Evolutionary conservation across 2,888 invertebrate species (phyloP).

Genomic region (Acanthopleura granulata): DNA sequence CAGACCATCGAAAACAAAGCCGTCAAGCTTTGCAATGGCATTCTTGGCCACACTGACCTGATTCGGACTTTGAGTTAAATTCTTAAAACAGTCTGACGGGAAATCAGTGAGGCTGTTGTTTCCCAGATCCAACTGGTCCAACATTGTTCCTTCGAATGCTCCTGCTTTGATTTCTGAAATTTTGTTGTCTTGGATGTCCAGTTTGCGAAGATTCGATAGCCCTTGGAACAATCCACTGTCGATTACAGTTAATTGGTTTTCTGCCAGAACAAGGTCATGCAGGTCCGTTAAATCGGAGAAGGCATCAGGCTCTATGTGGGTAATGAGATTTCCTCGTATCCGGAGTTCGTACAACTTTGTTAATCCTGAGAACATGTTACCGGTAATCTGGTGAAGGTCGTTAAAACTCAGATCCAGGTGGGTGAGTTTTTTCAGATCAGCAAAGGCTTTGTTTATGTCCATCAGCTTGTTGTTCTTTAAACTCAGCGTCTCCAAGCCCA

Average conservation of each 20-base stretch:
- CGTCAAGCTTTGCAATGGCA: background rate
- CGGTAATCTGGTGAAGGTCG: background rate
- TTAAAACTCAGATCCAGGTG: background rate
- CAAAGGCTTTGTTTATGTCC: constrained; percentile 21
- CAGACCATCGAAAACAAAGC: constrained; percentile 27
- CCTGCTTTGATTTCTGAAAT: constrained; percentile 31
- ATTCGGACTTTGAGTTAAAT: background rate
- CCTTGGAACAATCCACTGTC: constrained; percentile 3
- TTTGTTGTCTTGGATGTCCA: constrained; percentile 31
- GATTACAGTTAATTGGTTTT: background rate
- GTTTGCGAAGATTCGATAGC: background rate
- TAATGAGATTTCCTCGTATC: background rate
- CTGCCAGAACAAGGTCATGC: background rate
- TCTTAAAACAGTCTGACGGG: background rate
- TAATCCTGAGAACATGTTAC: background rate
- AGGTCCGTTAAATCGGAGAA: background rate
- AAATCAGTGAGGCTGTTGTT: background rate
- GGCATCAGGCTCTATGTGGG: background rate
- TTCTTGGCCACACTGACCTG: background rate
- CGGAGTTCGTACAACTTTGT: background rate
- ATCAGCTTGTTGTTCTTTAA: constrained; percentile 38
- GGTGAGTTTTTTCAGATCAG: background rate
- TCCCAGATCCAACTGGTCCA: background rate
- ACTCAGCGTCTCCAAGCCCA: constrained; percentile 33
- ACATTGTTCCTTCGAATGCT: constrained; percentile 26